Evolutionary conservation across 2,797 vertebrate species (phyloP), one percentile per base, ranked within the genome.

Genomic region (Streptopelia turtur): DNA sequence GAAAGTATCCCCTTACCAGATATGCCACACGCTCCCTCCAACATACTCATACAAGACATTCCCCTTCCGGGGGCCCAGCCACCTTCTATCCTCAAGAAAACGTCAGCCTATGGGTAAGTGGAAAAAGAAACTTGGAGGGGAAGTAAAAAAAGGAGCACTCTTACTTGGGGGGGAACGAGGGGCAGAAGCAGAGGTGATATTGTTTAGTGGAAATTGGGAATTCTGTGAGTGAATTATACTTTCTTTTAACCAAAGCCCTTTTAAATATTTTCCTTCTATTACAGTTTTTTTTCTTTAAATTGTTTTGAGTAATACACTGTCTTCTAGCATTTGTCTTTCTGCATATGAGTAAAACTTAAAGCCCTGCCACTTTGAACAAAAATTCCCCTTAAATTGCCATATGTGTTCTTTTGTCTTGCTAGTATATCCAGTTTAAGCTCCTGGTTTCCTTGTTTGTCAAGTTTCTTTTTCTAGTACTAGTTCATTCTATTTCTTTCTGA

Each of bases 1-100:
- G 99, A 99, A 97, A 99, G 99, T 77, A 99, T 99, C 92, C 99
- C 99, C n/a, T 97, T 99, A 80, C 99, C 99, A 69, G 99, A 99
- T 83, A 99, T 99, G 99, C 99, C 99, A 2, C 99, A 99, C 8
- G 99, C 99, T 27, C 99, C 99, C 14, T 99, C 99, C 93, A 99
- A 99, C 94, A 99, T 99, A 93, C 98, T 99, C 68, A 99, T 99
- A 96, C 99, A 99, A 96, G 99, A 99, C 95, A 99, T 99, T 95
- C 99, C 99, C 5, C 97, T 99, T 78, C 99, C 99, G 41, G 99
- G 99, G 41, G 99, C 99, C 31, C 99, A 99, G 41, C 99, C 99
- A 13, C 99, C 99, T 33, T 99, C 99, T 55, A 99, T 99, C 74
- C 98, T 99, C 41, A 99, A 99, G 97, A 99, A 99, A 89, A 98